Conservation (phyloP, 2,797 vertebrate species). For the Pteropus rufus region DNA sequence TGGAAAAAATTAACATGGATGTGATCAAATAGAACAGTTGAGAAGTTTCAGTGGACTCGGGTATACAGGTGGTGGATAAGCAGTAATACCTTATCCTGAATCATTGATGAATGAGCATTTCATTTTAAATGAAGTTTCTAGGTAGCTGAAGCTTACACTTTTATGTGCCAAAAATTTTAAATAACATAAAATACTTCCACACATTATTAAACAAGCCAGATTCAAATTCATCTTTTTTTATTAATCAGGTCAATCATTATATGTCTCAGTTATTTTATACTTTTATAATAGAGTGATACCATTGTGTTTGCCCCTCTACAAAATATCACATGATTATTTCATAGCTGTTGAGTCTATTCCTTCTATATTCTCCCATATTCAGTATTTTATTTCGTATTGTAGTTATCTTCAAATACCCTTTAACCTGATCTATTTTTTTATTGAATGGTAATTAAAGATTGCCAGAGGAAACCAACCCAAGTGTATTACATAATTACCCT, state of each 20-base stretch:
- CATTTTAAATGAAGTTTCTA: conserved; percentile 2
- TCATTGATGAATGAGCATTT: not conserved
- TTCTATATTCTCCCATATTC: not conserved
- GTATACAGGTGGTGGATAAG: not conserved
- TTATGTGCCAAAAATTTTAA: not conserved
- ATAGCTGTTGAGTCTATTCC: not conserved
- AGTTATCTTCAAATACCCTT: not conserved
- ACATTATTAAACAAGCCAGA: not conserved
- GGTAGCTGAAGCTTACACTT: not conserved
- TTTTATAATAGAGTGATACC: not conserved
- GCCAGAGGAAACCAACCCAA: conserved; percentile 17
- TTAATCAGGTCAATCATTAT: not conserved
- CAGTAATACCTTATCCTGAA: not conserved
- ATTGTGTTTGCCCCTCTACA: not conserved
- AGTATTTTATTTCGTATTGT: not conserved
- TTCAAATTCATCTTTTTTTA: not conserved
- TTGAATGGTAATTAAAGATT: conserved; percentile 28
- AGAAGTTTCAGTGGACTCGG: not conserved
- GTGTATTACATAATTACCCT: conserved; percentile 20
- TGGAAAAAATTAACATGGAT: not conserved
- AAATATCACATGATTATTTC: not conserved
- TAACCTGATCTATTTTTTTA: conserved; percentile 18
- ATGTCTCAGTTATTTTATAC: not conserved
- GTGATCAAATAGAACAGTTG: not conserved
- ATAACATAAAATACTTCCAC: not conserved